A percentile compares a stretch with the other conserved stretches of the same genome.
These are phyloP conservation scores for Eurois occulta DNA, from an alignment of 2,888 invertebrate genomes.

Conservation along the genomic window DNA sequence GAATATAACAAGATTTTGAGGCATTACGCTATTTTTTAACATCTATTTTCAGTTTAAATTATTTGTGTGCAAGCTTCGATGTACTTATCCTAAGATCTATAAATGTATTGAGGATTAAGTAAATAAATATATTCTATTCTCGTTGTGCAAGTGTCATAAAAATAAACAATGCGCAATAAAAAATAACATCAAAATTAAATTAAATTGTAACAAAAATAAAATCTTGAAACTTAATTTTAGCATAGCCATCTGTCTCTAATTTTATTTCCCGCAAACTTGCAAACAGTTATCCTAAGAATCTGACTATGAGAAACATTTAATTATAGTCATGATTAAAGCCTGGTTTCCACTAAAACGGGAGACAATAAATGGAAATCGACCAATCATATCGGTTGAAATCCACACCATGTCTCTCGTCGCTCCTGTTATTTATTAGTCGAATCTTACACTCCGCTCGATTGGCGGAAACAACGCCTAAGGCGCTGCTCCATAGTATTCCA, in stretches of 20 bases:
- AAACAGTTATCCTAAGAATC: background rate
- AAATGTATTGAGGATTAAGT: conserved; percentile 7
- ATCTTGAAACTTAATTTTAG: conserved; percentile 30
- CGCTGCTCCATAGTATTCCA: background rate
- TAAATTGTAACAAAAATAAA: conserved; percentile 51
- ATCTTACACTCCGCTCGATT: background rate
- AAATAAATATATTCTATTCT: conserved; percentile 22
- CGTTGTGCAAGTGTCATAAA: conserved; percentile 34
- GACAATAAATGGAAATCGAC: background rate
- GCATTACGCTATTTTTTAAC: conserved; percentile 15
- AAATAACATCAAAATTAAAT: conserved; percentile 11
- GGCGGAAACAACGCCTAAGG: background rate
- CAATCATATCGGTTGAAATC: background rate
- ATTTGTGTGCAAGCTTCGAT: conserved; percentile 43
- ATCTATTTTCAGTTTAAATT: background rate
- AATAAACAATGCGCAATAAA: conserved; percentile 4
- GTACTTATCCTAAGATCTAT: conserved; percentile 9
- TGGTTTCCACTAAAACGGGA: background rate
- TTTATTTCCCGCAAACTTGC: conserved; percentile 4
- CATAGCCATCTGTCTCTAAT: conserved; percentile 19
- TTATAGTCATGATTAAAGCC: background rate
- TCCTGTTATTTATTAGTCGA: background rate
- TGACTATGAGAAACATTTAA: background rate
- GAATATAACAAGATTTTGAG: conserved; percentile 18
- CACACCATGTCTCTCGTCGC: background rate